Base-by-base conservation (phyloP, 2,113 vertebrate genomes). In the Poeciliopsis turrubarensis region DNA sequence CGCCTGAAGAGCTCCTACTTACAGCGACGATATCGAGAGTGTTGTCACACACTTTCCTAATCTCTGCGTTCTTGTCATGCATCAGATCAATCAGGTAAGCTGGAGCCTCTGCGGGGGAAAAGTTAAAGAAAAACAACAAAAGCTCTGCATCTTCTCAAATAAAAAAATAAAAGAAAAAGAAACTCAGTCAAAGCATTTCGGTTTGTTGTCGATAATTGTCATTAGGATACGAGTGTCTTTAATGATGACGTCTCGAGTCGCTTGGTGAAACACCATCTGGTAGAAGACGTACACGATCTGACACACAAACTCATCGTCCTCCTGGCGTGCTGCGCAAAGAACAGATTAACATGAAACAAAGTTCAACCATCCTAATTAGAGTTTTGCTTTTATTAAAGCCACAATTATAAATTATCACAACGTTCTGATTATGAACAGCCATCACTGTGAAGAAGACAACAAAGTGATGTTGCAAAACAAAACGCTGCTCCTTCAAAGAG, bases 281-380 rank as follows among this genome's bases (percentile, higher is more conserved):
- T 99, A 99, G 93, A 99, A 99, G n/a, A 99, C 98, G 78, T 98
- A 99, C 37, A 98, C 96, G 65, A 99, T 99, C 91, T 99, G 98
- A 92, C 97, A 99, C 62, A 99, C 98, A 94, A 99, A 99, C 88
- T 99, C 98, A 87, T 99, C 98, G 47, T 99, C 97, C 89, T 99
- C 97, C 87, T 99, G 98, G 62, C 97, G 95, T 89, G 96, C 97
- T 99, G 73, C 31, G 65, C 26, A 65, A 60, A 72, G 27, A 61
- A 69, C 37, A 72, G 47, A 19, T 54, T 25, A 54, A 25, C 47
- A 19, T 54, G 5, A 54, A 25, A 22, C 22, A 25, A 25, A 54
- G 51, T 8, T 54, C 51, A 25, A 22, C 51, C 22, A 8, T 54
- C 51, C 51, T 22, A 22, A 22, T 54, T 22, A 25, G 51, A 6